A percentile compares a stretch with the other conserved stretches of the same genome.
phyloP scores from a whole-genome alignment of 2,888 invertebrate species.

The Allygus modestus region DNA sequence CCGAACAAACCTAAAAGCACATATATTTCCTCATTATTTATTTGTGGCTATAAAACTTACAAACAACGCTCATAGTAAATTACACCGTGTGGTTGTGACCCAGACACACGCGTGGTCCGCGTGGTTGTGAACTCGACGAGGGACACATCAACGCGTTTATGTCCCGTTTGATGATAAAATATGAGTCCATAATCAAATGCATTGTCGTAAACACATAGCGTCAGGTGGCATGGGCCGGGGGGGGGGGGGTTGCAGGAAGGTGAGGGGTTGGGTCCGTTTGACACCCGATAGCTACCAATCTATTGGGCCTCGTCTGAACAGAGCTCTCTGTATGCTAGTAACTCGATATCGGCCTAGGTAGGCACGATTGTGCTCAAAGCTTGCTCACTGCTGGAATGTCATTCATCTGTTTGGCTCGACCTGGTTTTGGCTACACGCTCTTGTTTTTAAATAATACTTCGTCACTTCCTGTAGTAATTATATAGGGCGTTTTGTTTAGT shows the following conservation, averaged over 20 bases:
- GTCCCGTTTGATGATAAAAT: slow-evolving; percentile 6
- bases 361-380: slow-evolving; percentile 16
- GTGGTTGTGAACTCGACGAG: too few species aligned
- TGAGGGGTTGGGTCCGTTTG: background rate
- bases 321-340: slow-evolving; percentile 10
- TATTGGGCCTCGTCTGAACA: slow-evolving; percentile 14
- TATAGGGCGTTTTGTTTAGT: too few species aligned
- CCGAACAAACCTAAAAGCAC: too few species aligned
- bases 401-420: slow-evolving; percentile 20
- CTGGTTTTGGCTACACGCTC: background rate
- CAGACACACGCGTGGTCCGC: too few species aligned
- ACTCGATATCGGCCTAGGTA: slow-evolving; percentile 9
- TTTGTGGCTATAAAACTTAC: too few species aligned
- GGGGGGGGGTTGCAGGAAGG: background rate
- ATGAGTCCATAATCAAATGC: slow-evolving; percentile 26
- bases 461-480: background rate
- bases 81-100: too few species aligned
- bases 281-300: slow-evolving; percentile 34
- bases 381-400: background rate
- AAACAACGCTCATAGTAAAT: too few species aligned
- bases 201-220: slow-evolving; percentile 15
- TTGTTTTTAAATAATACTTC: background rate
- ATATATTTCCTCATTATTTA: too few species aligned
- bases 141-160: background rate
- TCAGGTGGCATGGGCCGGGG: slow-evolving; percentile 1